A percentile compares a stretch with the other conserved stretches of the same genome.
phyloP scores from a whole-genome alignment of 2,888 invertebrate genomes.

The Panopea generosa region DNA sequence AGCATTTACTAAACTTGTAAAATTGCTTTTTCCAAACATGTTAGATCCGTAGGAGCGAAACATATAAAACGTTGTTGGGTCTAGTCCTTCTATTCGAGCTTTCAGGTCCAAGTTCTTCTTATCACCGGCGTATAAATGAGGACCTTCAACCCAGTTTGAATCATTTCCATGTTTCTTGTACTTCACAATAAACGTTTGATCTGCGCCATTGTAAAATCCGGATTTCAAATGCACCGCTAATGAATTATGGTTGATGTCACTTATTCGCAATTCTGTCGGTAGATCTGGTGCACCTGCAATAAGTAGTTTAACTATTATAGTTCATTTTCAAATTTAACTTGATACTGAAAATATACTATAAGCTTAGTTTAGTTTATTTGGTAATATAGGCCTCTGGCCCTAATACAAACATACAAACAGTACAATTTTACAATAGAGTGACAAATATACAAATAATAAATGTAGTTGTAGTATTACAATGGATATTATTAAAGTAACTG shows the following conservation, averaged over 20 bases:
- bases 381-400: too few relatives aligned
- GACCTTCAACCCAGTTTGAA: constrained; percentile 22
- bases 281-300: constrained; percentile 39
- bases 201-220: constrained; percentile 43
- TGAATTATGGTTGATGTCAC: constrained; percentile 7
- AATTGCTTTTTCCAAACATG: constrained; percentile 13
- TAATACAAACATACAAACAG: too few relatives aligned
- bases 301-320: too few relatives aligned
- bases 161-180: constrained; percentile 9
- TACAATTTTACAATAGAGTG: too few relatives aligned
- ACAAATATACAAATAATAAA: too few relatives aligned
- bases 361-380: too few relatives aligned
- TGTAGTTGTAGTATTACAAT: too few relatives aligned
- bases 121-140: constrained; percentile 7
- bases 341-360: too few relatives aligned
- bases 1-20: not conserved
- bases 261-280: constrained; percentile 15
- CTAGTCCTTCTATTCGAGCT: constrained; percentile 11
- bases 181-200: constrained; percentile 30
- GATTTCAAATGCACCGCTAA: constrained; percentile 10
- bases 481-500: too few relatives aligned
- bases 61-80: constrained; percentile 18
- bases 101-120: constrained; percentile 2
- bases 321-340: too few relatives aligned
- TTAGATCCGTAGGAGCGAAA: constrained; percentile 31